Evolutionary conservation across 2,888 invertebrate genomes (phyloP), one percentile per base, ranked within the genome.

Genomic region (Agrotis ipsilon): DNA sequence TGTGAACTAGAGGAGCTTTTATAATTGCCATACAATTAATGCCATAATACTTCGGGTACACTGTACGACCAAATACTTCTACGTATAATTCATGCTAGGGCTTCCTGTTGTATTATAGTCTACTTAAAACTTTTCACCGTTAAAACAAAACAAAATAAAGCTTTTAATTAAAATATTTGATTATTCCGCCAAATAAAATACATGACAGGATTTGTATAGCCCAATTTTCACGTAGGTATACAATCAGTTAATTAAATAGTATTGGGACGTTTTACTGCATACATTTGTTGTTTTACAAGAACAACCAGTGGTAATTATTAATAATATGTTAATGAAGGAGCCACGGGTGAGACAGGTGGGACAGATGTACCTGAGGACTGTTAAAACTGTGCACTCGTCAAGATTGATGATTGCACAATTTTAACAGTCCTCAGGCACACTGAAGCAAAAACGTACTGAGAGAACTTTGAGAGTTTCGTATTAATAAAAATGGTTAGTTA

Each of bases 301-400:
- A 81, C 82, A 85, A 86, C 83, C 75, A 76, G 75, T 73, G 78
- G 79, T 85, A 84, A 88, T 88, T 85, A 84, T 87, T 84, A 88
- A 89, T 87, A 87, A 87, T 81, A 88, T 88, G 87, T 87, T 87
- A 87, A 88, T 82, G 89, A 84, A 86, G 83, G 83, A 83, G 85
- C 79, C 86, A 81, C 88, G 88, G 85, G 85, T 89, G 87, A 78
- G 78, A 80, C 87, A 87, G 86, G 86, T 89, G 11, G 39, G 39
- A 5, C 27, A 27, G 27, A 27, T 27, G 89, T 78, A 77, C 79
- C 76, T 80, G 84, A 83, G 84, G 83, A 83, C 84, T 86, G 86
- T 88, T 88, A 89, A 90, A 88, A 85, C 83, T 86, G 84, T 80
- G 85, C 84, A 80, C 55, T 78, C 73, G 67, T 69, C 67, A n/a